Evolutionary conservation across 2,797 vertebrate genomes (phyloP).

Genomic region (Crocodylus rhombifer): DNA sequence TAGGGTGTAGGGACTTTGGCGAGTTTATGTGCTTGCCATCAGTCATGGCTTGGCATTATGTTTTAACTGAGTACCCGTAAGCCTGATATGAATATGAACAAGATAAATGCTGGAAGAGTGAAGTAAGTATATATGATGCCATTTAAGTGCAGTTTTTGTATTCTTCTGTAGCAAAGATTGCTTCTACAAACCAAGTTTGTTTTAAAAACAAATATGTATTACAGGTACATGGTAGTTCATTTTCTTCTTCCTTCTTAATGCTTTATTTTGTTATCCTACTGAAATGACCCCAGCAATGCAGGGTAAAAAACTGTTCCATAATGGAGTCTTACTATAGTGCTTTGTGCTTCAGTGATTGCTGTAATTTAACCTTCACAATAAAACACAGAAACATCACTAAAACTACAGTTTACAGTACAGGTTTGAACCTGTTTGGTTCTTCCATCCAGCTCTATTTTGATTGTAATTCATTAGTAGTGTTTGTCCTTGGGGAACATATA

Average conservation of each 20-base stretch:
- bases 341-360: slow-evolving; percentile 74
- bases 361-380: slow-evolving; percentile 78
- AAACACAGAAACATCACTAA: slow-evolving; percentile 74
- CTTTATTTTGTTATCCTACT: slow-evolving; percentile 55
- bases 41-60: neutral
- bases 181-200: neutral
- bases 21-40: neutral
- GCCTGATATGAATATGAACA: neutral
- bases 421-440: slow-evolving; percentile 74
- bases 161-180: slow-evolving; percentile 20
- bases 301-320: slow-evolving; percentile 61
- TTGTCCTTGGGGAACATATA: slow-evolving; percentile 38
- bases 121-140: neutral
- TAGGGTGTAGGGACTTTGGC: neutral
- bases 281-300: slow-evolving; percentile 54
- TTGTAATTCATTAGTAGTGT: slow-evolving; percentile 62
- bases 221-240: neutral
- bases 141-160: neutral
- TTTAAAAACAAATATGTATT: slow-evolving; percentile 34
- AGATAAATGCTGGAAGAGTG: neutral
- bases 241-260: slow-evolving; percentile 29
- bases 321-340: slow-evolving; percentile 55
- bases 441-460: slow-evolving; percentile 60
- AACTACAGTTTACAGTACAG: slow-evolving; percentile 73
- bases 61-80: neutral